Base-by-base conservation (phyloP, 2,797 vertebrate genomes). In the Dicrostonyx torquatus region DNA sequence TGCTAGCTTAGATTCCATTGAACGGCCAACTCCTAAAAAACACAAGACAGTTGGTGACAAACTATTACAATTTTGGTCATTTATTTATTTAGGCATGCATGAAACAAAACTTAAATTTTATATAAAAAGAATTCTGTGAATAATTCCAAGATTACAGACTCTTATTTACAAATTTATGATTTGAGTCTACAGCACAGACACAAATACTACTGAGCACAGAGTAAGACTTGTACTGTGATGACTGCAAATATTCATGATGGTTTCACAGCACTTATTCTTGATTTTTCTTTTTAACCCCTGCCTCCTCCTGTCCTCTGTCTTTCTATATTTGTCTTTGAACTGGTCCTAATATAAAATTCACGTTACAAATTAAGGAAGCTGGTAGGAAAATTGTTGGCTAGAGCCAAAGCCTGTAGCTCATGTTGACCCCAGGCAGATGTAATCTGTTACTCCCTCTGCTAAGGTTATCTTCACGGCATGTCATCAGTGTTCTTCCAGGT, bases 21-120 rank as follows among this genome's bases (percentile, higher is more conserved):
- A 99, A 91, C 98, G 99, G 64, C 99, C 99, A 96, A 99, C 99
- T 91, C 99, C 99, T 99, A 95, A n/a, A 97, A 97, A 92, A 93
- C 77, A 97, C 43, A 84, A 15, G 8, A 76, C 14, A 98, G 94
- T 34, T 53, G 18, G 34, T 2, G 0, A 58, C 31, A 87, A 82
- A 84, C 66, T 93, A 89, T n/a, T 93, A 91, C 84, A 87, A 88
- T 45, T 62, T 79, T 53, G 86, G 31, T 17, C 53, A 37, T 20
- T 26, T 50, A 20, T 31, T 15, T 83, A 24, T 37, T 73, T 24
- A 80, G n/a, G 48, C 9, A 76, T 29, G 12, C 12, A 95, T 14
- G 89, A 80, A 87, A 37, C 14, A 90, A 90, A 96, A 91, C 43
- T 45, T 31, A 73, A 93, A 26, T 94, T 77, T 86, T 92, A 64